Percentiles rank a stretch among this genome's conserved stretches.
Evolutionary conservation across 2,113 vertebrate genomes (phyloP).

Genomic region (Gadus macrocephalus): DNA sequence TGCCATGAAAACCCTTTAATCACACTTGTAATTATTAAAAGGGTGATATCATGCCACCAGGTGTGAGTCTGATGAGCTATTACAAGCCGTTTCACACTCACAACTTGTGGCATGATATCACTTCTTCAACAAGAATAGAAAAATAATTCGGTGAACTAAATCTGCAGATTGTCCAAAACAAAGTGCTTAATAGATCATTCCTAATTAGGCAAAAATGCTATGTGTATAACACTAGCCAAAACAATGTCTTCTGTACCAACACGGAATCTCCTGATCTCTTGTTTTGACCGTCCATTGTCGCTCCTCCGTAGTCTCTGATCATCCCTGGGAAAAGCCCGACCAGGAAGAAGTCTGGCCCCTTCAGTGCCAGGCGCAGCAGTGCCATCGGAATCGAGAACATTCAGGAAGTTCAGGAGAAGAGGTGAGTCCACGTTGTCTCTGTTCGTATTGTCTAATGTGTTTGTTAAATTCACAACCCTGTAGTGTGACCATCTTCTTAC

Average conservation of each 20-base stretch:
- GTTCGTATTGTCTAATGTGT: neutral
- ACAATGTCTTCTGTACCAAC: neutral
- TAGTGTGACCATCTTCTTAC: neutral
- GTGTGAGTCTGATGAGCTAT: no score
- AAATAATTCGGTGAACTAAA: neutral
- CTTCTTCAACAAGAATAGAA: neutral
- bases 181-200: neutral
- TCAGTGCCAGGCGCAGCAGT: constrained; percentile 88
- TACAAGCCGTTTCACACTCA: no score
- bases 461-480: neutral
- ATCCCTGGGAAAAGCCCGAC: constrained; percentile 95
- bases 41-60: no score
- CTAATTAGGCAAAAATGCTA: neutral
- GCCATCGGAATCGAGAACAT: constrained; percentile 97
- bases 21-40: neutral
- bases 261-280: neutral
- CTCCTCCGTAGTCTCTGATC: constrained; percentile 82
- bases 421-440: constrained; percentile 63
- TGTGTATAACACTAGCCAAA: constrained; percentile 2
- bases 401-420: constrained; percentile 90
- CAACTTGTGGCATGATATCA: no score
- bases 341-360: constrained; percentile 88
- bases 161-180: neutral
- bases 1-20: neutral
- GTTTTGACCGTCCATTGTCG: constrained; percentile 15